Evolutionary conservation across 2,888 invertebrate species (phyloP), one percentile per base, ranked within the genome.

Genomic region (Hemistola chrysoprasaria): DNA sequence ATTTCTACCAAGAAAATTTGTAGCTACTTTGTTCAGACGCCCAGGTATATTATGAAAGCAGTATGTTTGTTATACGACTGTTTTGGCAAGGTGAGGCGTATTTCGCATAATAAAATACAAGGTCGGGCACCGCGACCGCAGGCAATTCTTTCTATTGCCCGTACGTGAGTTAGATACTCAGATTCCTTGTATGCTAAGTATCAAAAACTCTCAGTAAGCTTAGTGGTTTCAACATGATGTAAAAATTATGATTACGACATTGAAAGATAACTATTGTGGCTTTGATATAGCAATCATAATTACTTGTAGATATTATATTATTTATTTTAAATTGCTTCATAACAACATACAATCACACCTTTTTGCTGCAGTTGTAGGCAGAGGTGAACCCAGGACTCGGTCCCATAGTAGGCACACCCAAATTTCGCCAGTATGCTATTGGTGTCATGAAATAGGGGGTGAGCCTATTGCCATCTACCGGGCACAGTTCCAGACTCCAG

Each of bases 1-100:
- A 52, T 52, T 44, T 50, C 47, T 31, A 34, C 39, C 36, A 31
- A 27, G 45, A 42, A 41, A 50, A 31, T 44, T 40, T 47, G 42
- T 44, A 3, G 2, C 3, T 16, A 16, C 2, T 16, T 16, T 16
- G 16, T 16, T 16, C 16, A 16, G 41, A 46, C 32, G 40, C 29
- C 37, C 36, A 40, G 37, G 35, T 37, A 38, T 22, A 22, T 9
- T 34, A 28, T 10, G 21, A 29, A 43, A 28, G 43, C 26, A 39
- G 30, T 29, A 22, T 35, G 33, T 33, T 27, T 26, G 36, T 8
- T 32, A 30, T 26, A 27, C 24, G 36, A 42, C 50, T 36, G 47
- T 61, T 72, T 71, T 68, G 68, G 64, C 71, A 71, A 70, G 62
- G 66, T 62, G 54, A 68, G 47, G 48, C 48, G 35, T 49, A 49